Conservation (phyloP, 1,140 invertebrate species). For the Mamestra configurata region DNA sequence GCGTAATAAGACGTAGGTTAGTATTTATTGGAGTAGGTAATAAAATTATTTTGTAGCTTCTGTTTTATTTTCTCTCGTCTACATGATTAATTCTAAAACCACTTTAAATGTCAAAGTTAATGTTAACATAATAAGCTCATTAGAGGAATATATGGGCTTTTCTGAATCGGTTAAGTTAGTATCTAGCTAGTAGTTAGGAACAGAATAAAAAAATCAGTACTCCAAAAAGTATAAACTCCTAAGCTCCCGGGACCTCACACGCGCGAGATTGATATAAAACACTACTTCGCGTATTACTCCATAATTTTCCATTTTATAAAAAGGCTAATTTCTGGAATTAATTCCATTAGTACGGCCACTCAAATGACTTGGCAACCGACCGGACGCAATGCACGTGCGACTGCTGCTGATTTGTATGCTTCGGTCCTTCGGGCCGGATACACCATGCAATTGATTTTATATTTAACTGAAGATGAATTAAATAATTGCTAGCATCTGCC, state of each 20-base stretch:
- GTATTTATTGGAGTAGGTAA: too few relatives aligned
- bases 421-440: constrained; percentile 10
- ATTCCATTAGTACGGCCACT: not conserved
- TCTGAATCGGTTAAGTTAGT: too few relatives aligned
- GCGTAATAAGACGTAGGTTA: not conserved
- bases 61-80: too few relatives aligned
- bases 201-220: too few relatives aligned
- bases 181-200: too few relatives aligned
- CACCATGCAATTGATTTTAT: not conserved
- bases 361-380: constrained; percentile 18
- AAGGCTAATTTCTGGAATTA: not conserved
- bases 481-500: too few relatives aligned
- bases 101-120: not conserved
- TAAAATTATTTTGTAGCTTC: too few relatives aligned
- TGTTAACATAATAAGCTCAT: too few relatives aligned
- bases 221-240: not conserved
- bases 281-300: not conserved
- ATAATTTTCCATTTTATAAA: not conserved
- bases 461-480: not conserved
- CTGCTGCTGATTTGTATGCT: not conserved
- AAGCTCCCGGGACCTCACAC: not conserved
- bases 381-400: constrained; percentile 24
- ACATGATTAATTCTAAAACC: not conserved
- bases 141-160: too few relatives aligned
- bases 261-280: too few relatives aligned